These are phyloP conservation scores for Dolichotis patagonum DNA, from an alignment of 2,113 vertebrate species.

Conservation along the genomic window DNA sequence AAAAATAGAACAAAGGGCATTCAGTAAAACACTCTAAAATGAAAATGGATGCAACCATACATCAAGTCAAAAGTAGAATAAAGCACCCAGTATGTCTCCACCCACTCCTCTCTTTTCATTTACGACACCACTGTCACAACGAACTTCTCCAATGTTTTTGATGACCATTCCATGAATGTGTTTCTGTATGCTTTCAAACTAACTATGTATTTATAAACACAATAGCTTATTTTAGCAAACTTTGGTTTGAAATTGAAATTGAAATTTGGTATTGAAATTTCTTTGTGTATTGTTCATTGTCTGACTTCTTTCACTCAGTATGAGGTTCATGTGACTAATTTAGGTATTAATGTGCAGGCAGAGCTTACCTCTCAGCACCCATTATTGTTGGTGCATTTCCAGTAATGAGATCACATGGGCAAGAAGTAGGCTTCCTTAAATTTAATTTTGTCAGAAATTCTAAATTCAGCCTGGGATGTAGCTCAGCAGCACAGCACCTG, in stretches of 20 bases:
- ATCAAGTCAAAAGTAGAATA: background rate
- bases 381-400: background rate
- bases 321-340: background rate
- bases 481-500: too few species aligned
- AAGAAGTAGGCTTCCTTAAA: background rate
- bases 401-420: background rate
- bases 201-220: background rate
- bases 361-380: background rate
- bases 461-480: too few species aligned
- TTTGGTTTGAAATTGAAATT: too few species aligned
- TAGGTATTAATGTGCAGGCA: background rate
- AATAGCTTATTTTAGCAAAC: background rate
- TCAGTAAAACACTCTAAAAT: background rate
- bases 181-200: background rate
- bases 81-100: background rate
- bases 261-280: background rate
- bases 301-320: background rate
- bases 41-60: background rate
- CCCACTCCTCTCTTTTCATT: background rate
- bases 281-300: background rate
- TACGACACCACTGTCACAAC: background rate
- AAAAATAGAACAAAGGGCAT: background rate
- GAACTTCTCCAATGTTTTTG: background rate
- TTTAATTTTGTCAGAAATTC: background rate
- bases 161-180: background rate